Conservation (phyloP, 64 coral and sea anemone species). For the Hydrozoanthus tunicans region DNA sequence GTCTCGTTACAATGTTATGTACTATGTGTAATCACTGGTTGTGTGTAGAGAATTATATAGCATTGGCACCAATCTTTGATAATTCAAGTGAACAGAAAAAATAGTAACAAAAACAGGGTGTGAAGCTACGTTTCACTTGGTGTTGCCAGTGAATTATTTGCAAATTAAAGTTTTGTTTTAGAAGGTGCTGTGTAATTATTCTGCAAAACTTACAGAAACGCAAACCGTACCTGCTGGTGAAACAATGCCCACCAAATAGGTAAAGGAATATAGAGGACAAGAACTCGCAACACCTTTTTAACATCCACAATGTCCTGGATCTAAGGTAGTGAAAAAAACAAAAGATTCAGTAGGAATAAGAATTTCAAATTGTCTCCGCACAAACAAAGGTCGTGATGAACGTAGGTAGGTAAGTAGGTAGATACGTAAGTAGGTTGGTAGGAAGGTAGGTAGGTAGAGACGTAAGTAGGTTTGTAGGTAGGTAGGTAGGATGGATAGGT, state of each 20-base stretch:
- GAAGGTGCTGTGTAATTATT: neutral
- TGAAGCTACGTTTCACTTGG: too few relatives aligned
- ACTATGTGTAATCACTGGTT: too few relatives aligned
- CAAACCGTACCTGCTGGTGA: slow-evolving; percentile 63
- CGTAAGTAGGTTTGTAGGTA: neutral
- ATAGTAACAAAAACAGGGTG: too few relatives aligned
- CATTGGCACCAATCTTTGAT: too few relatives aligned
- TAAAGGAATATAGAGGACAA: slow-evolving; percentile 74
- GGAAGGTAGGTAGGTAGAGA: neutral
- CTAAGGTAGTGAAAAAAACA: neutral
- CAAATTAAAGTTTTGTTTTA: neutral
- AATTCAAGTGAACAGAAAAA: too few relatives aligned
- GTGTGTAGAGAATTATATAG: too few relatives aligned
- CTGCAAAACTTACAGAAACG: neutral
- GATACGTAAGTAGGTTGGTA: neutral
- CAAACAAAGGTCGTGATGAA: neutral
- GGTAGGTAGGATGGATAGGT: too few relatives aligned
- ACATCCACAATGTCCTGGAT: slow-evolving; percentile 69
- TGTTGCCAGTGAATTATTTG: neutral
- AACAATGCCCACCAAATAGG: slow-evolving; percentile 81
- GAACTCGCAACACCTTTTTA: slow-evolving; percentile 63
- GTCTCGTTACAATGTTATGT: too few relatives aligned
- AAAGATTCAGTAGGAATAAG: neutral
- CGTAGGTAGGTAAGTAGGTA: neutral
- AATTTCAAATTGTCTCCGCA: neutral